Evolutionary conservation across 2,888 invertebrate genomes (phyloP).

Genomic region (Parochlus steinenii): DNA sequence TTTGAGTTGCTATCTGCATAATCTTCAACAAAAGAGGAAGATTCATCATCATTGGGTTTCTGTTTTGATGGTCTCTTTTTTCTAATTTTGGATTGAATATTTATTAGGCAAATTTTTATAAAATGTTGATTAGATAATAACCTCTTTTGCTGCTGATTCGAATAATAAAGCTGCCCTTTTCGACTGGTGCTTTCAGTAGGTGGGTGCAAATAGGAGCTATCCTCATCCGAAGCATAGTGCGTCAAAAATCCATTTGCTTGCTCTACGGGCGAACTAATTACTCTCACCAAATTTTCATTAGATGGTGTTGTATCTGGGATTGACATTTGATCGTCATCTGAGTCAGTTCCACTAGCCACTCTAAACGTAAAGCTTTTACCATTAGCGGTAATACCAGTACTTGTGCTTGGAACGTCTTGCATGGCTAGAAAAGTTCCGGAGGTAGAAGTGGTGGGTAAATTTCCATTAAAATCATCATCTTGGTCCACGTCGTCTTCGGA

Average conservation of each 20-base stretch:
- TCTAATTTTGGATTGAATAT: too few species aligned
- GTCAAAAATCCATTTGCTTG: too few species aligned
- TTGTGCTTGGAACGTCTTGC: constrained; percentile 45
- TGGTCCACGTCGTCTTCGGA: constrained; percentile 14
- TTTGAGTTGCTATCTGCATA: constrained; percentile 9
- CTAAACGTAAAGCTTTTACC: constrained; percentile 28
- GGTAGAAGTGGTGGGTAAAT: constrained; percentile 21
- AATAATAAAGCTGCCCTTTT: too few species aligned
- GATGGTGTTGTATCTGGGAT: constrained; percentile 13
- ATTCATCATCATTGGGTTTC: background rate
- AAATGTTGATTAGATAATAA: too few species aligned
- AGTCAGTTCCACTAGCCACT: constrained; percentile 36
- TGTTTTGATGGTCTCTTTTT: too few species aligned
- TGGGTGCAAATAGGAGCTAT: too few species aligned
- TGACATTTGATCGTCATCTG: constrained; percentile 45
- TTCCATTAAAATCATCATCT: constrained; percentile 5
- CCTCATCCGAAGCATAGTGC: too few species aligned
- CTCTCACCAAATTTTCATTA: background rate
- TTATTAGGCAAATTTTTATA: too few species aligned
- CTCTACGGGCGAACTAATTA: constrained; percentile 3
- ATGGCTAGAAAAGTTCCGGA: constrained; percentile 26
- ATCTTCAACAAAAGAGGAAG: constrained; percentile 7
- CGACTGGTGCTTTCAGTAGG: too few species aligned
- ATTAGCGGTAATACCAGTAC: constrained; percentile 36
- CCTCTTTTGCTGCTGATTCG: too few species aligned